phyloP scores from a whole-genome alignment of 2,113 vertebrate genomes.

The Malurus alboscapulatus region DNA sequence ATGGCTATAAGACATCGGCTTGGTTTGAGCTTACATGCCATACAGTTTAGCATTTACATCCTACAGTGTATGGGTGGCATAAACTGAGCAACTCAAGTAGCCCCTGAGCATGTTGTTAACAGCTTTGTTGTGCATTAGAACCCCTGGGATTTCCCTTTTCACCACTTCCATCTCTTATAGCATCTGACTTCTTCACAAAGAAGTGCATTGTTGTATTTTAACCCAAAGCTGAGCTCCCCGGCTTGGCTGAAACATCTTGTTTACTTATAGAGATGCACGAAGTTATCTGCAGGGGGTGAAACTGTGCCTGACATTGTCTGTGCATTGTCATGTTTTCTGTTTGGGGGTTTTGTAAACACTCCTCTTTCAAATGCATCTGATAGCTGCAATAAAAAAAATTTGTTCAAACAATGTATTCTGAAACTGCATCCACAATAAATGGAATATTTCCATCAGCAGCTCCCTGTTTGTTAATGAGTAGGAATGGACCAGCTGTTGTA shows the following conservation, averaged over 20 bases:
- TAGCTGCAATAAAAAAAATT: slow-evolving; percentile 79
- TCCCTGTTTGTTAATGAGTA: slow-evolving; percentile 21
- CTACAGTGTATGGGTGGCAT: slow-evolving; percentile 19
- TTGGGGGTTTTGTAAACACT: slow-evolving; percentile 70
- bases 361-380: slow-evolving; percentile 79
- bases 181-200: slow-evolving; percentile 8
- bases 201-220: neutral
- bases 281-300: slow-evolving; percentile 73
- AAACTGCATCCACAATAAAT: slow-evolving; percentile 94
- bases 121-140: neutral
- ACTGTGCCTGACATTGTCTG: slow-evolving; percentile 77
- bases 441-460: slow-evolving; percentile 74
- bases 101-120: neutral
- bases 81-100: slow-evolving; percentile 28
- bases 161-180: neutral
- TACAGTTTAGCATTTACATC: neutral
- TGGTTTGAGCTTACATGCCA: slow-evolving; percentile 37
- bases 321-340: slow-evolving; percentile 69
- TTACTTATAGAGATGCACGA: slow-evolving; percentile 53
- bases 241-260: slow-evolving; percentile 62
- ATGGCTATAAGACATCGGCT: slow-evolving; percentile 32
- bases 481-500: neutral
- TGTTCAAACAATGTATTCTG: slow-evolving; percentile 84
- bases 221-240: slow-evolving; percentile 41
- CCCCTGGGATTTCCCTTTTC: neutral